Evolutionary conservation across 2,797 vertebrate species (phyloP).

Genomic region (Onychomys arenicola): DNA sequence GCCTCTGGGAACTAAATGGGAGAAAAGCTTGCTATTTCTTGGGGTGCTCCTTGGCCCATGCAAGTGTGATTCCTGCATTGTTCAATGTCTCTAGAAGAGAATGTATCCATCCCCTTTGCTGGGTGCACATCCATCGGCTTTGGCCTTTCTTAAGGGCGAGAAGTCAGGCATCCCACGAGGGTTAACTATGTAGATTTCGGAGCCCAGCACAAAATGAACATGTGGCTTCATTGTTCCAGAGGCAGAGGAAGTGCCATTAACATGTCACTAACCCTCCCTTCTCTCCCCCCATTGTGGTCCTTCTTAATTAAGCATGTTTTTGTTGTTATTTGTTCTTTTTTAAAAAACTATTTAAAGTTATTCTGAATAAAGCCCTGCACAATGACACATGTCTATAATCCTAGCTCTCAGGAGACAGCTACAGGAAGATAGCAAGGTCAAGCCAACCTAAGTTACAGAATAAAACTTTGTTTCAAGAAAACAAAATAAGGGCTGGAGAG

Average conservation of each 20-base stretch:
- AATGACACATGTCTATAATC: neutral
- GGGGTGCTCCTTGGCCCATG: neutral
- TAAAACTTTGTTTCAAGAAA: neutral
- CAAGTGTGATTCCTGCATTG: neutral
- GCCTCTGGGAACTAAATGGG: neutral
- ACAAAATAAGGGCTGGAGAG: neutral
- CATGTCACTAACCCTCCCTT: neutral
- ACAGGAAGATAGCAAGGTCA: neutral
- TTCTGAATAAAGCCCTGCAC: neutral
- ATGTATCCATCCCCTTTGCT: neutral
- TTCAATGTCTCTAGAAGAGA: neutral
- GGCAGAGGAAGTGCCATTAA: neutral
- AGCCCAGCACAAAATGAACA: neutral
- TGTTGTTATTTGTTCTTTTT: neutral
- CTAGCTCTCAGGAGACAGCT: neutral
- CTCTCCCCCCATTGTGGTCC: neutral
- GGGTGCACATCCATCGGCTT: neutral
- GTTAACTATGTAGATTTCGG: neutral
- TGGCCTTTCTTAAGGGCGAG: neutral
- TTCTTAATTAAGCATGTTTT: neutral
- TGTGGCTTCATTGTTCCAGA: neutral
- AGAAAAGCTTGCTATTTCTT: neutral
- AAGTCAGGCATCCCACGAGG: neutral
- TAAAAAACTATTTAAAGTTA: slow-evolving; percentile 55
- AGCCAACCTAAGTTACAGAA: neutral